Evolutionary conservation across 2,113 vertebrate genomes (phyloP).

Genomic region (Sapayoa aenigma): DNA sequence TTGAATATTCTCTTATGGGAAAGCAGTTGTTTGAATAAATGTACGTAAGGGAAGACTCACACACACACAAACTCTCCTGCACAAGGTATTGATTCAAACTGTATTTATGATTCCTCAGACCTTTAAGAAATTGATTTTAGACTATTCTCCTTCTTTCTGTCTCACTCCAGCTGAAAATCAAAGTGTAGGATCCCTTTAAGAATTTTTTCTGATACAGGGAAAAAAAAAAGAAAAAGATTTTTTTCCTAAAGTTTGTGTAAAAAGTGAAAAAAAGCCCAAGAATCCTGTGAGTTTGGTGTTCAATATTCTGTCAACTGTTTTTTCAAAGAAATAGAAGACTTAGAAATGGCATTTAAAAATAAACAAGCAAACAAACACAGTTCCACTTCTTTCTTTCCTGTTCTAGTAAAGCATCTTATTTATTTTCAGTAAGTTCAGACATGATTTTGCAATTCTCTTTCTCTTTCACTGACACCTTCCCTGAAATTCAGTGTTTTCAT

Average conservation of each 20-base stretch:
- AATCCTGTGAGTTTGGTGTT: slow-evolving; percentile 5
- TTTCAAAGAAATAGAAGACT: not conserved
- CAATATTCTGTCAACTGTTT: not conserved
- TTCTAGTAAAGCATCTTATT: not conserved
- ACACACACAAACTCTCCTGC: slow-evolving; percentile 20
- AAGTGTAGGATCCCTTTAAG: slow-evolving; percentile 52
- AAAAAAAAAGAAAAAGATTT: not conserved
- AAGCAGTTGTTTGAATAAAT: slow-evolving; percentile 64
- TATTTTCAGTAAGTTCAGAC: not conserved
- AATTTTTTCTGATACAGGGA: slow-evolving; percentile 8
- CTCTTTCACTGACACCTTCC: not conserved
- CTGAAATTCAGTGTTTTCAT: not conserved
- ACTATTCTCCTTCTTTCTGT: slow-evolving; percentile 43
- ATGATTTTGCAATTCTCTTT: not conserved
- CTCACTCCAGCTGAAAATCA: slow-evolving; percentile 70
- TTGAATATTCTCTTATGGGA: slow-evolving; percentile 47
- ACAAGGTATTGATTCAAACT: slow-evolving; percentile 67
- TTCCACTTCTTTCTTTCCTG: not conserved
- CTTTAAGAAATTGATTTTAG: slow-evolving; percentile 65
- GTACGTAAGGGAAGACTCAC: not conserved
- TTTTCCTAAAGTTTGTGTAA: not conserved
- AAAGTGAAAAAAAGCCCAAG: not conserved
- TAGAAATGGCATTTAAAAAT: slow-evolving; percentile 4
- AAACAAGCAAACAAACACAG: slow-evolving; percentile 1
- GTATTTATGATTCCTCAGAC: slow-evolving; percentile 74